Evolutionary conservation across 92 coral and sea anemone genomes (phyloP).

Genomic region (Paragorgia papillata): DNA sequence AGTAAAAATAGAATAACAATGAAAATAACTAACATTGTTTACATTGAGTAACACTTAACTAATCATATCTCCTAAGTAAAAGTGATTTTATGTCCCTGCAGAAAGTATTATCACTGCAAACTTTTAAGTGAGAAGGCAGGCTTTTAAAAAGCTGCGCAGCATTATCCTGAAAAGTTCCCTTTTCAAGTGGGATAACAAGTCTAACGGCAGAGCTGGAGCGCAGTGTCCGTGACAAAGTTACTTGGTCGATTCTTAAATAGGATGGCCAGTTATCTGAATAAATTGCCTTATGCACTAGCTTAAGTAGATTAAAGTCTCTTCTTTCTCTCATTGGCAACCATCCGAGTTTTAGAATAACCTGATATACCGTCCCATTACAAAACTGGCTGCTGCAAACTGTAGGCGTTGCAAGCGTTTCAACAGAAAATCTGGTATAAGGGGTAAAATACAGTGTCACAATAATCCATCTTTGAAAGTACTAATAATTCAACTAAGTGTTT

Average conservation of each 20-base stretch:
- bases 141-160: not conserved
- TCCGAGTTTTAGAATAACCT: conserved; percentile 19
- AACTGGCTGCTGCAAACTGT: no score
- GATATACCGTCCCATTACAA: no score
- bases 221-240: not conserved
- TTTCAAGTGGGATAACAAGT: not conserved
- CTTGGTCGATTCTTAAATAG: conserved; percentile 27
- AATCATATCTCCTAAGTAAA: not conserved
- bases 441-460: no score
- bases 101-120: not conserved
- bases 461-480: no score
- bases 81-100: not conserved
- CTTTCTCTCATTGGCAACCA: conserved; percentile 54
- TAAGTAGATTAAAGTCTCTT: conserved; percentile 38
- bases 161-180: not conserved
- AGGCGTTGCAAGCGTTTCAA: no score
- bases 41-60: no score
- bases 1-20: no score
- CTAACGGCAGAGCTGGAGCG: not conserved
- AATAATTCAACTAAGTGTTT: no score
- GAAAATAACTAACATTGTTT: no score
- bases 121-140: not conserved
- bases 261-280: conserved; percentile 37
- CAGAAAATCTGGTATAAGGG: no score
- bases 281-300: conserved; percentile 36